These are phyloP conservation scores for Ypsolopha scabrella DNA, from an alignment of 2,888 invertebrate genomes.

Conservation along the genomic window DNA sequence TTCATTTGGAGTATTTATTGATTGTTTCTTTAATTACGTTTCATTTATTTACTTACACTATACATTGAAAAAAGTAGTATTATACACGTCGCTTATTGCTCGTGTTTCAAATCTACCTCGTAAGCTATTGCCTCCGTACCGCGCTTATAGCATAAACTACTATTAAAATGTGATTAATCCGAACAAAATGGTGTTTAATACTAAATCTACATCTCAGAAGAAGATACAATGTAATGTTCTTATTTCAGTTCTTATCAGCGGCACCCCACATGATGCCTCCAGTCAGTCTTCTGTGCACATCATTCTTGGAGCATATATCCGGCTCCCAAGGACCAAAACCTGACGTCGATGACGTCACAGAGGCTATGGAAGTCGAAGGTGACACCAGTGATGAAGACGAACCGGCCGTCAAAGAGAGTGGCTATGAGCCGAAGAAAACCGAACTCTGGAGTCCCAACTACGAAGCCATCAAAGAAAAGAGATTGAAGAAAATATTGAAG, in stretches of 20 bases:
- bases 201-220: too few species aligned
- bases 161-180: too few species aligned
- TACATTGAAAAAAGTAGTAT: too few species aligned
- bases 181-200: too few species aligned
- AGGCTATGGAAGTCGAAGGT: slow-evolving; percentile 27
- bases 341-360: slow-evolving; percentile 18
- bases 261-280: slow-evolving; percentile 60
- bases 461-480: slow-evolving; percentile 56
- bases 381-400: slow-evolving; percentile 46
- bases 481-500: slow-evolving; percentile 41
- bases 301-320: slow-evolving; percentile 50
- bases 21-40: too few species aligned
- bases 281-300: slow-evolving; percentile 45
- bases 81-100: too few species aligned
- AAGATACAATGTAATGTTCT: neutral
- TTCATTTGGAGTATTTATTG: too few species aligned
- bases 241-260: slow-evolving; percentile 44
- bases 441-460: slow-evolving; percentile 55
- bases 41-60: too few species aligned
- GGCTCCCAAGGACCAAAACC: slow-evolving; percentile 32
- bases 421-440: slow-evolving; percentile 26
- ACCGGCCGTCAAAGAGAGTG: slow-evolving; percentile 20
- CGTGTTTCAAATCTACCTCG: too few species aligned
- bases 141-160: too few species aligned
- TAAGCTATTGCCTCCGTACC: too few species aligned